phyloP scores from a whole-genome alignment of 2,797 vertebrate genomes.

The Falco peregrinus region DNA sequence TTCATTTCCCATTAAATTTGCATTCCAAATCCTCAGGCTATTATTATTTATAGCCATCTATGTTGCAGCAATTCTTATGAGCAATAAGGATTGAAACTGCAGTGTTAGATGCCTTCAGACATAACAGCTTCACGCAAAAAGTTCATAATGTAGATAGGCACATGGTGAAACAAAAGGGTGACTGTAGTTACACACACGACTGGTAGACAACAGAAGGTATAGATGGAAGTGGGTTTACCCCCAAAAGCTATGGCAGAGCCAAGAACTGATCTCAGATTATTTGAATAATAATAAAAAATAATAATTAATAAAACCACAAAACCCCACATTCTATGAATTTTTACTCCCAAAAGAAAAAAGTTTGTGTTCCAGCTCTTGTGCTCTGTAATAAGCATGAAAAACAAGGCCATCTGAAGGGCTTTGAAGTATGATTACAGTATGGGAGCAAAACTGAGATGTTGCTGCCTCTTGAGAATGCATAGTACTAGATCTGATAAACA shows the following conservation, averaged over 20 bases:
- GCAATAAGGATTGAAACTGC: background rate
- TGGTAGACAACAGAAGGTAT: background rate
- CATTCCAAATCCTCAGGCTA: background rate
- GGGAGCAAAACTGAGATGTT: background rate
- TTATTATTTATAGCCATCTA: background rate
- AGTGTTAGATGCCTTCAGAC: background rate
- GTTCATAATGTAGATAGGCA: background rate
- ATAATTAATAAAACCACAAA: too few relatives aligned
- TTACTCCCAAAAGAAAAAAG: background rate
- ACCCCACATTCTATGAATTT: background rate
- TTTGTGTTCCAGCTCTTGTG: background rate
- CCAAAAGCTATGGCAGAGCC: background rate
- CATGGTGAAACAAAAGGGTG: background rate
- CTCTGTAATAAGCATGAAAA: background rate
- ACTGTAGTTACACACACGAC: background rate
- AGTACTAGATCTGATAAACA: background rate
- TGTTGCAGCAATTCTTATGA: background rate
- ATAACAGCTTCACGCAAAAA: background rate
- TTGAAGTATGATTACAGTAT: background rate
- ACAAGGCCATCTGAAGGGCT: background rate
- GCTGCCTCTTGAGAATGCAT: background rate
- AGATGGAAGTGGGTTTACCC: background rate
- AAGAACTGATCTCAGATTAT: background rate
- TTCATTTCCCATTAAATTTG: background rate
- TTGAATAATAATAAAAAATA: background rate